Conservation (phyloP, 2,113 vertebrate genomes). For the Dipodomys merriami region DNA sequence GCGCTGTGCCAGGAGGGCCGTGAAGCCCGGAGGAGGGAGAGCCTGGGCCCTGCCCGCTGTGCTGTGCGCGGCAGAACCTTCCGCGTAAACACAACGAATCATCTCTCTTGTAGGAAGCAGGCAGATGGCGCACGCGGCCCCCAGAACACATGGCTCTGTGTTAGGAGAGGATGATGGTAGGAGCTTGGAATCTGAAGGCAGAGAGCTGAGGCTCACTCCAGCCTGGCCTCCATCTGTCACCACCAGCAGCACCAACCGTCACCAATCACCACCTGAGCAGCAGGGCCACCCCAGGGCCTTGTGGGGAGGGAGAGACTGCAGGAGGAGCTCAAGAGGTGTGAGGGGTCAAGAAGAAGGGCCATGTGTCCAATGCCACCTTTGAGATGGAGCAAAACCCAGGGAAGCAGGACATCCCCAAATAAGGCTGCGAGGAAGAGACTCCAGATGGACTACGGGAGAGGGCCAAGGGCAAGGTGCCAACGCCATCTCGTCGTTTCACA, state of each 20-base stretch:
- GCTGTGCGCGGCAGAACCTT: background rate
- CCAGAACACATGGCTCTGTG: background rate
- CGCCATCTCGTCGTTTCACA: background rate
- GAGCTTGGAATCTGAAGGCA: background rate
- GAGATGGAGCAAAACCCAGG: background rate
- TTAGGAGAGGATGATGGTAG: too few relatives aligned
- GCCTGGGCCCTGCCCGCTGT: too few relatives aligned
- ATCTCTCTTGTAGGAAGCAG: background rate
- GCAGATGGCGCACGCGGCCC: too few relatives aligned
- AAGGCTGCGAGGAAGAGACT: too few relatives aligned
- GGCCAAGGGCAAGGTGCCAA: background rate
- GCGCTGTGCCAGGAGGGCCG: background rate
- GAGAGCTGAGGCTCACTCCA: background rate
- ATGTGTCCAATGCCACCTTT: background rate
- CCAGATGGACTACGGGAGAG: too few relatives aligned
- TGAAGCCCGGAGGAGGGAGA: background rate
- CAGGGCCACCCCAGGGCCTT: too few relatives aligned
- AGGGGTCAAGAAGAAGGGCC: background rate
- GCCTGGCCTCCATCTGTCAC: too few relatives aligned
- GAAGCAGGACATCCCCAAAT: too few relatives aligned
- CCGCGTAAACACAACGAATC: background rate
- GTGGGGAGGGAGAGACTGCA: too few relatives aligned
- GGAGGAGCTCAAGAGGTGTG: background rate
- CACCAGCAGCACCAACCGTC: too few relatives aligned
- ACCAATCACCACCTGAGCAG: too few relatives aligned